Evolutionary conservation across 1,140 invertebrate genomes (phyloP), one percentile per base, ranked within the genome.

Genomic region (Aporrectodea caliginosa): DNA sequence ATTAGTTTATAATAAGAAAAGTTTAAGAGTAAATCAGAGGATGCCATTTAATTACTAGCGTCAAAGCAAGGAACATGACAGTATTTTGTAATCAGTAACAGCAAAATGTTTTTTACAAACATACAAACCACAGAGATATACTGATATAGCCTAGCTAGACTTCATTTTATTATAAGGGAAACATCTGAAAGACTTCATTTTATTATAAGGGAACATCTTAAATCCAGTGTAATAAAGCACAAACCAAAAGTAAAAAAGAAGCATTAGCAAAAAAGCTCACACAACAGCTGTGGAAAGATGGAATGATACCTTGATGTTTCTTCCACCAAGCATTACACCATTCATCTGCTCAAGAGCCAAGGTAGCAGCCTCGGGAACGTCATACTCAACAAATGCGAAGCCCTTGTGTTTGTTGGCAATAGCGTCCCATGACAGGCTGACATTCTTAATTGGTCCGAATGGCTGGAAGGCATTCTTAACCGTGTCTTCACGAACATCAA

Each of bases 371-470:
- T 99, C 98, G 0, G 98, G 98, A 84, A 98, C 95, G 88, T 99
- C 98, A 88, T 98, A 99, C 87, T 99, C 98, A 27, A 99, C 96
- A 90, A 99, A 99, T 1, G 98, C 98, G 89, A 99, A 99, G 16
- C 98, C 98, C 90, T 99, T 99, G 90, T 99, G 98, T 88, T 99
- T 99, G 89, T 98, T 96, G 0, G 97, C 98, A 16, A 98, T 93
- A 0, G 97, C 95, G 91, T 99, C 98, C 95, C 96, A 99, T 0
- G 95, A 98, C 95, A 99, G 98, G 88, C 98, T 99, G 84, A 99
- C 98, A 29, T 95, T 96, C 89, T 99, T 99, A 84, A 99, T 99
- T 22, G 98, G 97, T 77, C 98, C 98, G 89, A 99, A 99, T n/a
- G 97, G 96, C 74, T 95, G 90, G 89, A 99, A 99, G n/a, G 96